Conservation (phyloP, 1,140 invertebrate species). For the Hestina assimilis region DNA sequence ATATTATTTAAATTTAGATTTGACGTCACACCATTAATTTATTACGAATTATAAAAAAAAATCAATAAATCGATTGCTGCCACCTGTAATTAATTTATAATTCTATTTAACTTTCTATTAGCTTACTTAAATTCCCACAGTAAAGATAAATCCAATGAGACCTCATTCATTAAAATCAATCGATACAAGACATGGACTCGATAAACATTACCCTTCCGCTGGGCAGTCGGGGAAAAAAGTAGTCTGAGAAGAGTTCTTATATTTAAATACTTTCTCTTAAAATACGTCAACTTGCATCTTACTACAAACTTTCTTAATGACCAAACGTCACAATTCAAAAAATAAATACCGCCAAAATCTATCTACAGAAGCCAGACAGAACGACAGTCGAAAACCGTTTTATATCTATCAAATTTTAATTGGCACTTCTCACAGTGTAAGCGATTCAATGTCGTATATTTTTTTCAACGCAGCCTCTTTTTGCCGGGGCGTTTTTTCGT, state of each 20-base stretch:
- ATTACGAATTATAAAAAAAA: too few relatives aligned
- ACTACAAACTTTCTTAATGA: slow-evolving; percentile 15
- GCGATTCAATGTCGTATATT: slow-evolving; percentile 69
- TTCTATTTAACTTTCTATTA: too few relatives aligned
- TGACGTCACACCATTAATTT: too few relatives aligned
- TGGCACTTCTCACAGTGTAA: slow-evolving; percentile 74
- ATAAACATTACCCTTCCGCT: neutral
- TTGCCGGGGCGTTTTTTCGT: slow-evolving; percentile 62
- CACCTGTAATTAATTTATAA: too few relatives aligned
- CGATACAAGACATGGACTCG: too few relatives aligned
- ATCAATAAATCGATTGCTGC: too few relatives aligned
- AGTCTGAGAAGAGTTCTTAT: too few relatives aligned
- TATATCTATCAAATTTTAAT: slow-evolving; percentile 77
- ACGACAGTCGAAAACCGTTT: slow-evolving; percentile 48
- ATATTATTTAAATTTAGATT: too few relatives aligned
- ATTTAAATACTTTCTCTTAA: neutral
- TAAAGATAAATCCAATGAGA: too few relatives aligned
- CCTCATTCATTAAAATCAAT: too few relatives aligned
- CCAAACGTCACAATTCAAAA: slow-evolving; percentile 9
- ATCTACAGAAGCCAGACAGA: slow-evolving; percentile 31
- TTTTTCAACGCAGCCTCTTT: slow-evolving; percentile 54
- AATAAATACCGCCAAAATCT: slow-evolving; percentile 20
- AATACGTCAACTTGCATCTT: neutral
- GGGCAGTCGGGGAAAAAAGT: too few relatives aligned
- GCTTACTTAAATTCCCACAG: too few relatives aligned